Base-by-base conservation (phyloP, 2,113 vertebrate species). In the Melanocharis versteri region DNA sequence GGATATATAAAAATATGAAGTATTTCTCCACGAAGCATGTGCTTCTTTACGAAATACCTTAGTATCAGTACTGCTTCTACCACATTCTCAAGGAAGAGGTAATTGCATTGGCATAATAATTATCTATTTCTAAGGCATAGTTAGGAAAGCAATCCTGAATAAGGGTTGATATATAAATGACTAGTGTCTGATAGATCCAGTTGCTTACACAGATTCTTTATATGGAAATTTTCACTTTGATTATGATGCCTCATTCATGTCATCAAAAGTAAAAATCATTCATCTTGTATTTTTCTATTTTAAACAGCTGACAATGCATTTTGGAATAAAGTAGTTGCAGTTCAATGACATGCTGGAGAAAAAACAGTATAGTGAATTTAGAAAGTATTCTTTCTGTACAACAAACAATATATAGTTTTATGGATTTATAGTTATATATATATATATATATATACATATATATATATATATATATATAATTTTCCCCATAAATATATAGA, bases 111-210 rank as follows among this genome's bases (percentile, higher is more conserved):
- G 35, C 78, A 76, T 77, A 96, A 95, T 93, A 94, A 95, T 93
- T 79, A 93, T 79, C 31, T 73, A 90, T 85, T 94, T 71, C 64
- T 61, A 92, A 89, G 48, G 20, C 73, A 83, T 87, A 96, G 86
- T 93, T 96, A 95, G 77, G 39, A 97, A 96, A 75, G 54, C 48
- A 94, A 65, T 54, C 61, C n/a, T 94, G 80, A 92, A 75, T 94
- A 93, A 96, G 57, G 72, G 57, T 76, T 95, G 64, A 28, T 76
- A 19, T 91, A 69, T 87, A 96, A 97, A 97, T 96, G 77, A 93
- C 57, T 80, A 65, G 27, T 70, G 3, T 83, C 73, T 48, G 73
- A 93, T 60, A 77, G 87, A 96, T 90, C 27, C 39, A 76, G 60
- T 44, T 87, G 40, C 62, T 97, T 87, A 89, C 48, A 88, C 7